These are phyloP conservation scores for Carcina quercana DNA, from an alignment of 2,888 invertebrate species.

Conservation along the genomic window DNA sequence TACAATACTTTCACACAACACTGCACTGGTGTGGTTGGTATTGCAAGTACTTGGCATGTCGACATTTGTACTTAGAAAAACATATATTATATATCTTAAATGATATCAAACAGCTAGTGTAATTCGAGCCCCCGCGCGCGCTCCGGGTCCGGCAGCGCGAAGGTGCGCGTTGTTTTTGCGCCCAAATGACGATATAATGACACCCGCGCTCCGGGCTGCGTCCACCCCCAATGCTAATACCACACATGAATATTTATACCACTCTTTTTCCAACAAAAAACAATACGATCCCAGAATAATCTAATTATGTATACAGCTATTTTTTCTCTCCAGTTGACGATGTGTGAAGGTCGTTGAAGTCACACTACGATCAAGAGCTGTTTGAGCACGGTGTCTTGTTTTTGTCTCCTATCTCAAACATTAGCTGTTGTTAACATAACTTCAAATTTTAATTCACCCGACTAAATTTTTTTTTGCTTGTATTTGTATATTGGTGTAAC, in stretches of 20 bases:
- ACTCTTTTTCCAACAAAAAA: slow-evolving; percentile 49
- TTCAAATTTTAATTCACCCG: no score
- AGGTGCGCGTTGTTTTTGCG: slow-evolving; percentile 59
- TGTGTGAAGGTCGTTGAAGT: slow-evolving; percentile 10
- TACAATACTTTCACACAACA: no score
- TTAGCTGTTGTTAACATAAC: no score
- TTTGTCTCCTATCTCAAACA: background rate
- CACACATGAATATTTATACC: slow-evolving; percentile 67
- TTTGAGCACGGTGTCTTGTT: background rate
- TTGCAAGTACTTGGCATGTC: no score
- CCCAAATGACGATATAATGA: slow-evolving; percentile 69
- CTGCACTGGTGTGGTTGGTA: no score
- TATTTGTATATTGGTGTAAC: no score
- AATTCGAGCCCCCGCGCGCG: slow-evolving; percentile 3
- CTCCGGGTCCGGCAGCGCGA: slow-evolving; percentile 12
- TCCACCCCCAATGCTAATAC: slow-evolving; percentile 53
- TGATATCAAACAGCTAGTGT: slow-evolving; percentile 5
- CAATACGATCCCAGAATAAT: slow-evolving; percentile 9
- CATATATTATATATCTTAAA: no score
- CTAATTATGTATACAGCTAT: slow-evolving; percentile 5
- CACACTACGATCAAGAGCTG: background rate
- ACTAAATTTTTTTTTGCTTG: no score
- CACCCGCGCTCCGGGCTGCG: slow-evolving; percentile 38
- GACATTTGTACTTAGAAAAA: no score
- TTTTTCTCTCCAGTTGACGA: slow-evolving; percentile 4